phyloP scores from a whole-genome alignment of 2,888 invertebrate genomes.

The Meteorus colon region DNA sequence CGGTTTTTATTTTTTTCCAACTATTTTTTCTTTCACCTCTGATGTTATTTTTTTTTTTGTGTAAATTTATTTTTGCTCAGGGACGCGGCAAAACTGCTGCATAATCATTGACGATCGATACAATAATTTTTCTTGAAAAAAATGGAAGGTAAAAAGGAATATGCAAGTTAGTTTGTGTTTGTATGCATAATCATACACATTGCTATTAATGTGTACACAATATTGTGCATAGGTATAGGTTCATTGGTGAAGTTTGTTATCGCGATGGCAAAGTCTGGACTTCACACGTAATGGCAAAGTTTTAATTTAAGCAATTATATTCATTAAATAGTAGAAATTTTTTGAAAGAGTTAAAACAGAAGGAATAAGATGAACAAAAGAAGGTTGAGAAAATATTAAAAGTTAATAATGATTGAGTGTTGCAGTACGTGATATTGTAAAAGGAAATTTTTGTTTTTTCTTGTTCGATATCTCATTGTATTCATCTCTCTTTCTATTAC shows the following conservation, averaged over 20 bases:
- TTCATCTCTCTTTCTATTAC: neutral
- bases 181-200: constrained; percentile 16
- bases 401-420: constrained; percentile 62
- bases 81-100: neutral
- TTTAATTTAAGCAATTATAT: constrained; percentile 29
- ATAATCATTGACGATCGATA: constrained; percentile 7
- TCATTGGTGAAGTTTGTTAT: constrained; percentile 4
- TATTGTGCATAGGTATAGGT: neutral
- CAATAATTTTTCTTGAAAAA: constrained; percentile 5
- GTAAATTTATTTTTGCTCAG: neutral
- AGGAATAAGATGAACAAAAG: constrained; percentile 27
- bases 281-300: constrained; percentile 32
- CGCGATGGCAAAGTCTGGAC: constrained; percentile 13
- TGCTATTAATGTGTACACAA: neutral
- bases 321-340: constrained; percentile 1
- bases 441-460: neutral
- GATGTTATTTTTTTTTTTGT: neutral
- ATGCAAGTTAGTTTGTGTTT: neutral
- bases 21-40: neutral
- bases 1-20: neutral
- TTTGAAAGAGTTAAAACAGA: constrained; percentile 40
- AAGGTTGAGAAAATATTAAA: constrained; percentile 37
- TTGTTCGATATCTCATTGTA: neutral
- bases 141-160: neutral
- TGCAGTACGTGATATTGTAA: constrained; percentile 42